phyloP scores from a whole-genome alignment of 2,888 invertebrate genomes.

The Eristalis pertinax region DNA sequence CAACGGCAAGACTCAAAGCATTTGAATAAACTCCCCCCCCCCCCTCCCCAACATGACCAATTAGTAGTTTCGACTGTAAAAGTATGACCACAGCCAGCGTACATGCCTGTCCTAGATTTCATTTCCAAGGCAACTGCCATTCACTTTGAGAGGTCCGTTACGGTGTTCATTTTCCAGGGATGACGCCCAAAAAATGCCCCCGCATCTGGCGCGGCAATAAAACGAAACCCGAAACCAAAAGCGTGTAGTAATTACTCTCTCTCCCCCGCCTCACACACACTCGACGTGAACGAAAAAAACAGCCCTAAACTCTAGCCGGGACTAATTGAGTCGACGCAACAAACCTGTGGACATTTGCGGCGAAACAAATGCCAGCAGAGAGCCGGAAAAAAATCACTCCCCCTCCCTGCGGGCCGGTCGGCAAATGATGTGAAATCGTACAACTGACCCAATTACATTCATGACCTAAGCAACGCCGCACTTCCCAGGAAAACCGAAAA shows the following conservation, averaged over 20 bases:
- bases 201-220: background rate
- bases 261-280: background rate
- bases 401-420: too few relatives aligned
- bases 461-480: slow-evolving; percentile 39
- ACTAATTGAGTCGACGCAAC: background rate
- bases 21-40: too few relatives aligned
- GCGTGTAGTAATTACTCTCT: background rate
- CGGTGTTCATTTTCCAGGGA: background rate
- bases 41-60: too few relatives aligned
- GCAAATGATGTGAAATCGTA: slow-evolving; percentile 22
- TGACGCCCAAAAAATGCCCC: background rate
- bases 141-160: too few relatives aligned
- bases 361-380: background rate
- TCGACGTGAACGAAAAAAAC: background rate
- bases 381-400: background rate
- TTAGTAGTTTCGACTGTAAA: too few relatives aligned
- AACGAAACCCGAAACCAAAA: background rate
- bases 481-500: background rate
- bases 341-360: background rate
- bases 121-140: too few relatives aligned
- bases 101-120: too few relatives aligned
- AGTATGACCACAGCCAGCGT: too few relatives aligned
- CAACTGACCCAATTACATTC: slow-evolving; percentile 66
- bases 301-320: background rate
- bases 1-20: too few relatives aligned